Base-by-base conservation (phyloP, 2,113 vertebrate species). In the Okapia johnstoni region DNA sequence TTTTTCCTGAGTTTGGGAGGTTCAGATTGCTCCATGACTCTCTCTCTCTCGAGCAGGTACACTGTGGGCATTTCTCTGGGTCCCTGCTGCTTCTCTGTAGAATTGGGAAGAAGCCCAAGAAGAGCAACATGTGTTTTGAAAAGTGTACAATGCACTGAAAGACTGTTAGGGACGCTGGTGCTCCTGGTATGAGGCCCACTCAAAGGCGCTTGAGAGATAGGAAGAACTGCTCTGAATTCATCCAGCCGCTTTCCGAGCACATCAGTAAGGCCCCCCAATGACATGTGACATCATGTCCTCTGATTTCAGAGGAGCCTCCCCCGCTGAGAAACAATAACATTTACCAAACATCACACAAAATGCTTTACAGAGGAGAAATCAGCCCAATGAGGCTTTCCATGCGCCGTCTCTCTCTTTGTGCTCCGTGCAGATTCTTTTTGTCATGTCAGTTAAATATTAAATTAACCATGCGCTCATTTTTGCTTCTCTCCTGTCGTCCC, bases 21-120 rank as follows among this genome's bases (percentile, higher is more conserved):
- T 73, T 54, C 16, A 2, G 7, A 46, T 33, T 33, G 28, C 26
- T 33, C 6, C 8, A 1, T 2, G 16, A 7, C 46, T 90, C 30
- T 60, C 26, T 60, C 26, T 57, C 30, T 48, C 16, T 21, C 40
- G 2, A 58, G n/a, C 58, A 28, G 57, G 8, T 5, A 12, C 1
- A 1, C 3, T 2, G 0, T 11, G 33, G 28, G 12, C 21, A 13
- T 8, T 50, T 21, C 60, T 30, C 21, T 66, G 0, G 19, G 36
- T 57, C 12, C 0, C 70, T 14, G 17, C 54, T 2, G 17, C 12
- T n/a, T 57, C 36, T 89, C 70, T 30, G 7, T 8, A 12, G 19
- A 66, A 23, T 52, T 36, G 17, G 40, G 4, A 36, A 4, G 48
- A 28, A 61, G 15, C n/a, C 14, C 55, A 66, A 52, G 40, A 46